phyloP scores from a whole-genome alignment of 1,140 invertebrate species.

The Agrypnia vestita region DNA sequence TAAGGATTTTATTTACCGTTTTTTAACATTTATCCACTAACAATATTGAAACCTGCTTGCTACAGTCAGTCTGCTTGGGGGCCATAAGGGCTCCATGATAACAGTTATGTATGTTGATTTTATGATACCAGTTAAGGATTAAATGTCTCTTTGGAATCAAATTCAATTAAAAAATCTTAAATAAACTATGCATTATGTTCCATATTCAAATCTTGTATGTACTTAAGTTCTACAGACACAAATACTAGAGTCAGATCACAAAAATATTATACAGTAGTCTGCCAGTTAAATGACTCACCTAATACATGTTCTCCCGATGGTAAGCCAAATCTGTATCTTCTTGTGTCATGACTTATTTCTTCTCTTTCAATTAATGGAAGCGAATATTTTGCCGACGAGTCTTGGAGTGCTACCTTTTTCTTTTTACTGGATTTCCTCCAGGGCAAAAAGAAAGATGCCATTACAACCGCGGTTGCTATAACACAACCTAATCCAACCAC shows the following conservation, averaged over 20 bases:
- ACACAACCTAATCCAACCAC: constrained; percentile 83
- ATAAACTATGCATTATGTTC: too few species aligned
- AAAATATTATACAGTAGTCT: not conserved
- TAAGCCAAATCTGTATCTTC: constrained; percentile 91
- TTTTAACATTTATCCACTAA: too few species aligned
- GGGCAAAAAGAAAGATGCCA: constrained; percentile 77
- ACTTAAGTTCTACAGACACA: too few species aligned
- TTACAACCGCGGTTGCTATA: constrained; percentile 77
- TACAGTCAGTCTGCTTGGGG: too few species aligned
- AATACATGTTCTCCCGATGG: constrained; percentile 91
- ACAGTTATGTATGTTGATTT: too few species aligned
- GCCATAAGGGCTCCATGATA: too few species aligned
- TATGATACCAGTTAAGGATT: too few species aligned
- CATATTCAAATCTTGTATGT: too few species aligned
- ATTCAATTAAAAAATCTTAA: too few species aligned
- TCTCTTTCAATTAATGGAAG: constrained; percentile 94
- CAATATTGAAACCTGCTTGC: too few species aligned
- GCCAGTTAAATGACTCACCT: constrained; percentile 69
- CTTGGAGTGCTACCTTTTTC: constrained; percentile 80
- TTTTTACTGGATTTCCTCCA: constrained; percentile 69
- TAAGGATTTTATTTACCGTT: too few species aligned
- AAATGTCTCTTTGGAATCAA: too few species aligned
- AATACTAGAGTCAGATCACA: not conserved
- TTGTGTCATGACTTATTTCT: constrained; percentile 93
- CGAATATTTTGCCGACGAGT: constrained; percentile 91